These are phyloP conservation scores for Ceriagrion tenellum DNA, from an alignment of 2,888 invertebrate genomes.

Conservation along the genomic window DNA sequence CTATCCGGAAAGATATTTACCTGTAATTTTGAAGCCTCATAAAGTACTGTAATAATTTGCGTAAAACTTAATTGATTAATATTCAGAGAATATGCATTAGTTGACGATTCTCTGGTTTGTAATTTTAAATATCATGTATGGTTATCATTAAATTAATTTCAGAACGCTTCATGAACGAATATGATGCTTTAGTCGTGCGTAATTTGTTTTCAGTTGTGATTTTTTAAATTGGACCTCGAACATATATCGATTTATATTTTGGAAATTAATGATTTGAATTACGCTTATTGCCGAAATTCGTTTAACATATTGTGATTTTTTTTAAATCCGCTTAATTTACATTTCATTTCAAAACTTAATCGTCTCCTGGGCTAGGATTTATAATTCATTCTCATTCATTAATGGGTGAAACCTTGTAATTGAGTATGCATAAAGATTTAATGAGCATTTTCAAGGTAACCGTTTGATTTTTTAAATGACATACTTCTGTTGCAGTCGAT, in stretches of 20 bases:
- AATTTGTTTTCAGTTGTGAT: background rate
- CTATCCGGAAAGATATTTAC: background rate
- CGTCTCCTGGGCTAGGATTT: background rate
- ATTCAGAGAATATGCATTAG: background rate
- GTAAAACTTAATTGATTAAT: background rate
- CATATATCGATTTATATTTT: background rate
- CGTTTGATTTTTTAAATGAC: background rate
- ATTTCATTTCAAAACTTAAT: background rate
- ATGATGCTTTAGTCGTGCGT: background rate
- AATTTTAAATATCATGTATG: background rate
- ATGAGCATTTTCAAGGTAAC: background rate
- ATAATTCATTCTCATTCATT: background rate
- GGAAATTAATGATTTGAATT: background rate
- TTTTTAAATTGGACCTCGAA: background rate
- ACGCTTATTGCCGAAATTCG: background rate
- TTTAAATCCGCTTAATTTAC: background rate
- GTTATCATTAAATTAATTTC: background rate
- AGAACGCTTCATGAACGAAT: background rate
- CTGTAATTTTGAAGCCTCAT: background rate
- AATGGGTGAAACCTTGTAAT: background rate
- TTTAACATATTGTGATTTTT: background rate
- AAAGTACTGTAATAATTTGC: background rate
- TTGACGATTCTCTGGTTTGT: background rate
- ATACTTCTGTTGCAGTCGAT: background rate
- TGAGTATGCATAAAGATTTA: background rate